phyloP scores from a whole-genome alignment of 37 sponge, comb jelly and placozoan genomes.

The Oopsacas minuta region DNA sequence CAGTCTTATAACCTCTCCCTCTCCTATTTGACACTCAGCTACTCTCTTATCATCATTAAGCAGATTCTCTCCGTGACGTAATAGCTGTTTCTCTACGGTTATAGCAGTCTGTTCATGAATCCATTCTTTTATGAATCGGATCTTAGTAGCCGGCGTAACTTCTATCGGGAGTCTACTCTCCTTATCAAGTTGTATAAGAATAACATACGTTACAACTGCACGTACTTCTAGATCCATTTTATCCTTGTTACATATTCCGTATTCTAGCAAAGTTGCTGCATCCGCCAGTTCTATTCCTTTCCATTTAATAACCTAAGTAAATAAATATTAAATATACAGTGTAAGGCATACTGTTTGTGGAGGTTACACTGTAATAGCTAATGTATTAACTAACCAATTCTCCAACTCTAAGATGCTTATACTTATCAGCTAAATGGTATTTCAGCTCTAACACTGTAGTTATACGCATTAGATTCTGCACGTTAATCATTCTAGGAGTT shows the following conservation, averaged over 20 bases:
- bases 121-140: background rate
- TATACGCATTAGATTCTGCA: conserved; percentile 8
- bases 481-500: background rate
- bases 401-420: background rate
- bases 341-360: no score
- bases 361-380: background rate
- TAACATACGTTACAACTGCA: background rate
- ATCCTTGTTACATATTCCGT: background rate
- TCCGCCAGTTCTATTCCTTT: background rate
- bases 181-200: background rate
- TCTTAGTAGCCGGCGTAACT: background rate
- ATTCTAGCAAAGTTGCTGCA: background rate
- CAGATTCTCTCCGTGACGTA: background rate
- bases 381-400: background rate
- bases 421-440: background rate
- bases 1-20: background rate
- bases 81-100: background rate
- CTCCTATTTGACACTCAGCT: conserved; percentile 1
- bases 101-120: background rate
- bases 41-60: background rate
- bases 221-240: background rate
- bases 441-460: background rate
- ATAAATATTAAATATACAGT: background rate
- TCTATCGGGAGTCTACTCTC: background rate
- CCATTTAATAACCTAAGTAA: background rate